These are phyloP conservation scores for Catharus ustulatus DNA, from an alignment of 2,797 vertebrate species.

Conservation along the genomic window DNA sequence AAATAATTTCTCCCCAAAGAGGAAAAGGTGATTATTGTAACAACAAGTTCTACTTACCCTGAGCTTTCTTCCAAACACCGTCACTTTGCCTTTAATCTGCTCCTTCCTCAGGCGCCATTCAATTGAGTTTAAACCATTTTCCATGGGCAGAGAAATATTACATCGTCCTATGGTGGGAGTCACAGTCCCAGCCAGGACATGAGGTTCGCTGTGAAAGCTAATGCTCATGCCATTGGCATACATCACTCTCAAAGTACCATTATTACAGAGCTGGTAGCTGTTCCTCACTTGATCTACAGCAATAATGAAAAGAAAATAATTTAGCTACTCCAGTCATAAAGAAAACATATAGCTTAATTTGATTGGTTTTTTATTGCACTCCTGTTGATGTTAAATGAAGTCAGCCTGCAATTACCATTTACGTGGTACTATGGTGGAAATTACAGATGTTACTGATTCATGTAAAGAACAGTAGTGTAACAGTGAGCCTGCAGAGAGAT, in stretches of 20 bases:
- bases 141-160: slow-evolving; percentile 97
- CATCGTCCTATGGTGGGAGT: slow-evolving; percentile 97
- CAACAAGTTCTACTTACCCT: slow-evolving; percentile 82
- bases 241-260: slow-evolving; percentile 96
- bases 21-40: not conserved
- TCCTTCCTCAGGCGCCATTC: slow-evolving; percentile 99
- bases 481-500: slow-evolving; percentile 72
- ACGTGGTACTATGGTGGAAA: slow-evolving; percentile 61
- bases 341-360: slow-evolving; percentile 75
- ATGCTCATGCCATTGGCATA: slow-evolving; percentile 99
- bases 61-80: slow-evolving; percentile 97
- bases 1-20: not conserved
- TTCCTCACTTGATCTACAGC: slow-evolving; percentile 97
- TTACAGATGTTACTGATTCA: slow-evolving; percentile 71
- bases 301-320: slow-evolving; percentile 70
- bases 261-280: slow-evolving; percentile 98
- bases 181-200: slow-evolving; percentile 95
- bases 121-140: slow-evolving; percentile 97
- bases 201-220: slow-evolving; percentile 98
- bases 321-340: slow-evolving; percentile 68
- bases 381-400: slow-evolving; percentile 73
- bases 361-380: slow-evolving; percentile 71
- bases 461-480: slow-evolving; percentile 73
- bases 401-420: slow-evolving; percentile 74
- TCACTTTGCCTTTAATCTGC: slow-evolving; percentile 97